A percentile compares a stretch with the other conserved stretches of the same genome.
phyloP scores from a whole-genome alignment of 2,888 invertebrate species.

The Andrena chrysosceles region DNA sequence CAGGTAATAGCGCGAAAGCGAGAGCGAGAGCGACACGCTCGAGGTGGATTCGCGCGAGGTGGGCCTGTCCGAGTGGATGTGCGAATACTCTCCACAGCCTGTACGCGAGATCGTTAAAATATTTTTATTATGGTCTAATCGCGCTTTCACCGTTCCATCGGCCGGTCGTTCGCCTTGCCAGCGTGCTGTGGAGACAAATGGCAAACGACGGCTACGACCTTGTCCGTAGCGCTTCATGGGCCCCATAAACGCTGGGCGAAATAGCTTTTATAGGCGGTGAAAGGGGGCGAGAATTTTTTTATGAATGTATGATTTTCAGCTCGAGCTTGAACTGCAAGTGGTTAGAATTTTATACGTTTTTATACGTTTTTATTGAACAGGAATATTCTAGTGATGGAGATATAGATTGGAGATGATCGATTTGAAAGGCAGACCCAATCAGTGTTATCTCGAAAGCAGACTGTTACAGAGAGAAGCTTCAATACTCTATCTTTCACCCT shows the following conservation, averaged over 20 bases:
- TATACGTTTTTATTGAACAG: too few species aligned
- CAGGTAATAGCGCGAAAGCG: constrained; percentile 79
- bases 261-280: background rate
- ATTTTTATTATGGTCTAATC: constrained; percentile 80
- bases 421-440: constrained; percentile 8
- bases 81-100: constrained; percentile 54
- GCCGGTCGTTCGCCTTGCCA: constrained; percentile 74
- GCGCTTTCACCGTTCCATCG: constrained; percentile 79
- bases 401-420: background rate
- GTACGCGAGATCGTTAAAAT: constrained; percentile 75
- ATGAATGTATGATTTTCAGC: background rate
- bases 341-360: background rate
- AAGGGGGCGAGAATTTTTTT: background rate
- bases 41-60: constrained; percentile 70
- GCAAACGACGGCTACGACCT: constrained; percentile 49
- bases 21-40: constrained; percentile 77
- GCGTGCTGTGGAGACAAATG: constrained; percentile 38
- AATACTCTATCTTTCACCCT: constrained; percentile 14
- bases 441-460: background rate
- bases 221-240: constrained; percentile 7
- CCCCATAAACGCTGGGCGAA: background rate
- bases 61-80: constrained; percentile 52
- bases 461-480: constrained; percentile 1
- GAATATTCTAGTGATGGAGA: too few species aligned
- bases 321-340: too few species aligned